Evolutionary conservation across 2,888 invertebrate genomes (phyloP).

Genomic region (Cloeon dipterum): DNA sequence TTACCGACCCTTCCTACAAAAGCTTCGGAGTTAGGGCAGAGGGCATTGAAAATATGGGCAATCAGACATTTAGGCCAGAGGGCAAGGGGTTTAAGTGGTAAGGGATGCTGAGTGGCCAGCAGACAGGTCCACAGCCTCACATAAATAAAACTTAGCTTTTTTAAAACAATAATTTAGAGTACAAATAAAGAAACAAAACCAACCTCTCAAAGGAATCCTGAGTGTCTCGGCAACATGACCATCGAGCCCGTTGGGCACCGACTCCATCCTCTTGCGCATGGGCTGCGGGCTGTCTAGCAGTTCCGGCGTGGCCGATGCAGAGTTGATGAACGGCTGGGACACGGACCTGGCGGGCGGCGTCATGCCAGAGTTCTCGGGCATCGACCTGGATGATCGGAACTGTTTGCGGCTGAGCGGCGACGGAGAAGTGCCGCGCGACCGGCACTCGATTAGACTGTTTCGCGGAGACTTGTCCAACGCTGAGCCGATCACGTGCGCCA

Average conservation of each 20-base stretch:
- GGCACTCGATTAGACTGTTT: slow-evolving; percentile 7
- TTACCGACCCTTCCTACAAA: no score
- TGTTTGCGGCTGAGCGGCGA: slow-evolving; percentile 7
- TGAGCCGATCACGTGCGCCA: slow-evolving; percentile 64
- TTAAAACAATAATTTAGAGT: no score
- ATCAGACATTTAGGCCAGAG: no score
- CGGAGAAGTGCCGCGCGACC: slow-evolving; percentile 15
- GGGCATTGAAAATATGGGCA: no score
- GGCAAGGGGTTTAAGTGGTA: no score
- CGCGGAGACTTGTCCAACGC: slow-evolving; percentile 14
- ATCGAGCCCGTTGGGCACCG: slow-evolving; percentile 7
- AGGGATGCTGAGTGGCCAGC: no score
- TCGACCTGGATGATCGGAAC: slow-evolving; percentile 8
- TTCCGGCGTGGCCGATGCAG: slow-evolving; percentile 1
- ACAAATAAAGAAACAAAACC: no score
- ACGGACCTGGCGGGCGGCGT: slow-evolving; percentile 3
- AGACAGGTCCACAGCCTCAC: no score
- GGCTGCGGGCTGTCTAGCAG: slow-evolving; percentile 1
- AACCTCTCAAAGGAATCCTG: neutral
- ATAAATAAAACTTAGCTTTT: no score
- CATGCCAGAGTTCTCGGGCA: slow-evolving; percentile 6
- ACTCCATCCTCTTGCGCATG: no score
- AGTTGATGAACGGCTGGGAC: neutral
- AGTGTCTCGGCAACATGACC: slow-evolving; percentile 7
- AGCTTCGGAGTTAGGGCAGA: no score